phyloP scores from a whole-genome alignment of 2,113 vertebrate genomes.

The Rousettus leschenaultii region DNA sequence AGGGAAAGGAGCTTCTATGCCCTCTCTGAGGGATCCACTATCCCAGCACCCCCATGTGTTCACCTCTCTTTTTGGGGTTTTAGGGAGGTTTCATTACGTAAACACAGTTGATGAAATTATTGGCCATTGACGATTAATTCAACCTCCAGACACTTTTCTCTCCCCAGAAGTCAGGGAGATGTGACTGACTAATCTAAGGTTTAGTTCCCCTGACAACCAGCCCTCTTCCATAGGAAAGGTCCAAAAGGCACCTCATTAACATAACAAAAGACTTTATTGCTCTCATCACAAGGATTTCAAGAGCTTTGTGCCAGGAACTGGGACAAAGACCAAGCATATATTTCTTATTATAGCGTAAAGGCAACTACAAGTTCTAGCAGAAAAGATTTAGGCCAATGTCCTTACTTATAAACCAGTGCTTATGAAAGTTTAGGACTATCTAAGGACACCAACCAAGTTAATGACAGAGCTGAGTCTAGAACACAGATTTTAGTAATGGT shows the following conservation, averaged over 20 bases:
- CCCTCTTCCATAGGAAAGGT: not conserved
- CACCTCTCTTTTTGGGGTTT: not conserved
- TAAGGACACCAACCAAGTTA: not conserved
- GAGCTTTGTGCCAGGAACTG: not conserved
- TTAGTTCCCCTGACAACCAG: not conserved
- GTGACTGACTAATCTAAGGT: not conserved
- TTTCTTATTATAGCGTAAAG: not conserved
- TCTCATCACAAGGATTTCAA: not conserved
- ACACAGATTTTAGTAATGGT: not conserved
- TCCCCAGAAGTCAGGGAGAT: not conserved
- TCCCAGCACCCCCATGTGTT: not conserved
- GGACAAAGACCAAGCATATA: not conserved
- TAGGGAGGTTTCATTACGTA: not conserved
- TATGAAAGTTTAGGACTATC: not conserved
- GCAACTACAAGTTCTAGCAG: not conserved
- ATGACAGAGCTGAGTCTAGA: not conserved
- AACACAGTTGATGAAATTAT: not conserved
- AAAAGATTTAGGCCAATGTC: not conserved
- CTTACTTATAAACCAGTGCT: not conserved
- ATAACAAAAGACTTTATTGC: not conserved
- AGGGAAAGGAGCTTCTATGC: rapidly evolving
- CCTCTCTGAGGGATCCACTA: not conserved
- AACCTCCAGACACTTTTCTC: not conserved
- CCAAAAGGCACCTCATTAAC: not conserved
- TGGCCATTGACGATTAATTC: not conserved